Evolutionary conservation across 1,140 invertebrate genomes (phyloP).

Genomic region (Drosophila dunni): DNA sequence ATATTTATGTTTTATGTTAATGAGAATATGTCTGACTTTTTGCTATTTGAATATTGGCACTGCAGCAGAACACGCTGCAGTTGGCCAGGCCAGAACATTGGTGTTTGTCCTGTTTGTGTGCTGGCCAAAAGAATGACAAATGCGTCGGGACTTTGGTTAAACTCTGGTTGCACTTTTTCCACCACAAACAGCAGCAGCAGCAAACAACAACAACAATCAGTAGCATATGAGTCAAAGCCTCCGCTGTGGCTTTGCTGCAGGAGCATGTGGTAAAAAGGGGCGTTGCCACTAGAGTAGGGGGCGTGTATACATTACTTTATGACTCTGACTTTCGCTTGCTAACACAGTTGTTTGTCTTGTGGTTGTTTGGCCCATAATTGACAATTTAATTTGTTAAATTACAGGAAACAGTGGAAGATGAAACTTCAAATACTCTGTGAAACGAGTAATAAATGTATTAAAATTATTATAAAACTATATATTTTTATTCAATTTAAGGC

Average conservation of each 20-base stretch:
- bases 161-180: slow-evolving; percentile 68
- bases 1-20: slow-evolving; percentile 84
- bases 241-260: slow-evolving; percentile 51
- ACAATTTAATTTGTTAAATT: slow-evolving; percentile 77
- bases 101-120: slow-evolving; percentile 27
- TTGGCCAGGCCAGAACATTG: slow-evolving; percentile 35
- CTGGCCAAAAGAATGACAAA: slow-evolving; percentile 72
- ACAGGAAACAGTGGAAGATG: neutral
- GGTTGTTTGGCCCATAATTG: slow-evolving; percentile 69
- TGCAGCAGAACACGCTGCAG: slow-evolving; percentile 57
- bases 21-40: slow-evolving; percentile 84
- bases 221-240: slow-evolving; percentile 52
- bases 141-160: slow-evolving; percentile 72
- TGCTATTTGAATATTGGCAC: slow-evolving; percentile 82
- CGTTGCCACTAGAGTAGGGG: neutral
- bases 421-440: slow-evolving; percentile 43
- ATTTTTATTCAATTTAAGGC: too few species aligned
- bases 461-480: too few species aligned
- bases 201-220: slow-evolving; percentile 15
- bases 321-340: slow-evolving; percentile 64
- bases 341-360: slow-evolving; percentile 43
- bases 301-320: slow-evolving; percentile 50
- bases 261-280: neutral
- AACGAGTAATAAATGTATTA: neutral
- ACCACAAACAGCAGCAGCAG: slow-evolving; percentile 36